A percentile compares a stretch with the other conserved stretches of the same genome.
Evolutionary conservation across 1,140 invertebrate genomes (phyloP).

Genomic region (Drosophila fuyamai): DNA sequence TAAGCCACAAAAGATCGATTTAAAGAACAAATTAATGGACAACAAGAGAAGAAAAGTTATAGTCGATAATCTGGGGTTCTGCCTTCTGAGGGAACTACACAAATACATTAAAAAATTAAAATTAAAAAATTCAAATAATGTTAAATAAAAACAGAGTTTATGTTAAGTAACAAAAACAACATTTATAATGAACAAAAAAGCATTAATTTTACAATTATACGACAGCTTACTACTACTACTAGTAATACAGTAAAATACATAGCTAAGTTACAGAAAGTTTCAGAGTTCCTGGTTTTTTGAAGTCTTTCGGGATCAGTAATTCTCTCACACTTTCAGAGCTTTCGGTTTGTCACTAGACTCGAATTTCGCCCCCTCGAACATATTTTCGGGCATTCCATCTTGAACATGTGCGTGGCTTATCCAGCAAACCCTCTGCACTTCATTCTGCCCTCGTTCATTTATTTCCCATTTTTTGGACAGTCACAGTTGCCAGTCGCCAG

Average conservation of each 20-base stretch:
- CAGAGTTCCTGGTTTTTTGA: background rate
- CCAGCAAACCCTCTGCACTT: slow-evolving; percentile 26
- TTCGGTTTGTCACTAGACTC: slow-evolving; percentile 28
- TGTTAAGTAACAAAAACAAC: too few relatives aligned
- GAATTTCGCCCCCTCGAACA: slow-evolving; percentile 9
- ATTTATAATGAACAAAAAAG: too few relatives aligned
- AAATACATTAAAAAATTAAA: too few relatives aligned
- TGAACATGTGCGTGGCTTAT: slow-evolving; percentile 55
- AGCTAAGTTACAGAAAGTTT: background rate
- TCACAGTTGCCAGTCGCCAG: slow-evolving; percentile 27
- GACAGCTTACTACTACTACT: too few relatives aligned
- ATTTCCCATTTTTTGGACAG: slow-evolving; percentile 40
- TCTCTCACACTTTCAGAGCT: slow-evolving; percentile 2
- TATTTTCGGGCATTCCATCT: slow-evolving; percentile 71
- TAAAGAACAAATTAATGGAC: too few relatives aligned
- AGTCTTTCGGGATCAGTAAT: slow-evolving; percentile 1
- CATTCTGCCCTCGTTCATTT: slow-evolving; percentile 27
- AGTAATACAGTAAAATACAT: too few relatives aligned
- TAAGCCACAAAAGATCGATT: slow-evolving; percentile 9
- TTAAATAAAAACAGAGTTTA: too few relatives aligned
- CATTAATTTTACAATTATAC: background rate
- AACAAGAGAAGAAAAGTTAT: too few relatives aligned
- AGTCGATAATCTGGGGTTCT: too few relatives aligned
- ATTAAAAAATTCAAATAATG: too few relatives aligned
- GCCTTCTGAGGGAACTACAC: too few relatives aligned